These are phyloP conservation scores for Drosophila leonis DNA, from an alignment of 2,888 invertebrate genomes.

Conservation along the genomic window DNA sequence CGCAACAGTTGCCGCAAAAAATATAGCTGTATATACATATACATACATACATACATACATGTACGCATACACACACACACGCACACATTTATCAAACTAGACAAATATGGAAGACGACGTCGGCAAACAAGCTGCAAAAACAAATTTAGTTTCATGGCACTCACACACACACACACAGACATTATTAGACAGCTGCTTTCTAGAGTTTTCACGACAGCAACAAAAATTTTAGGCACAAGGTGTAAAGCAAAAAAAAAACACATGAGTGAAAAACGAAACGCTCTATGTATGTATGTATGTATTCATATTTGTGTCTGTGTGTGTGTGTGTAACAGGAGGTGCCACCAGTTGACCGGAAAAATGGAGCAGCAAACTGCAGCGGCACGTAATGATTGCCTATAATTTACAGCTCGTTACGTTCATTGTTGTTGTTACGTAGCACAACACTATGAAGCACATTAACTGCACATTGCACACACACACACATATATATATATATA, in stretches of 20 bases:
- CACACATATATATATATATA: too few species aligned
- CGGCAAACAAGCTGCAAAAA: conserved; percentile 62
- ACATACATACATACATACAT: conserved; percentile 36
- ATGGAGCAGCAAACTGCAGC: conserved; percentile 49
- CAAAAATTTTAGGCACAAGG: conserved; percentile 50
- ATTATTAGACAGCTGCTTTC: conserved; percentile 47
- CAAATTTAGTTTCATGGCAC: conserved; percentile 63
- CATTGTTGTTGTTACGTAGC: conserved; percentile 36
- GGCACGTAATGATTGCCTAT: conserved; percentile 56
- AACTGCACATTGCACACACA: conserved; percentile 39
- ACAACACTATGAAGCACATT: conserved; percentile 25
- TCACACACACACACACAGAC: background rate
- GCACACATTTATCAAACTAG: conserved; percentile 48
- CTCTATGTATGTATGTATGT: background rate
- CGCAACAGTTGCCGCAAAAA: conserved; percentile 74
- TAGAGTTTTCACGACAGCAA: conserved; percentile 40
- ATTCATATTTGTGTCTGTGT: background rate
- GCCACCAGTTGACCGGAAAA: conserved; percentile 63
- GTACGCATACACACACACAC: conserved; percentile 36
- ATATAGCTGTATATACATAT: conserved; percentile 42
- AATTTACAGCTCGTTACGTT: conserved; percentile 58
- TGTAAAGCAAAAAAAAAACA: conserved; percentile 23
- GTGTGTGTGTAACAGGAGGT: background rate
- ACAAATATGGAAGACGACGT: conserved; percentile 68
- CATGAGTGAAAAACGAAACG: conserved; percentile 37